These are phyloP conservation scores for Cyclura pinguis DNA, from an alignment of 2,797 vertebrate genomes.

Conservation along the genomic window DNA sequence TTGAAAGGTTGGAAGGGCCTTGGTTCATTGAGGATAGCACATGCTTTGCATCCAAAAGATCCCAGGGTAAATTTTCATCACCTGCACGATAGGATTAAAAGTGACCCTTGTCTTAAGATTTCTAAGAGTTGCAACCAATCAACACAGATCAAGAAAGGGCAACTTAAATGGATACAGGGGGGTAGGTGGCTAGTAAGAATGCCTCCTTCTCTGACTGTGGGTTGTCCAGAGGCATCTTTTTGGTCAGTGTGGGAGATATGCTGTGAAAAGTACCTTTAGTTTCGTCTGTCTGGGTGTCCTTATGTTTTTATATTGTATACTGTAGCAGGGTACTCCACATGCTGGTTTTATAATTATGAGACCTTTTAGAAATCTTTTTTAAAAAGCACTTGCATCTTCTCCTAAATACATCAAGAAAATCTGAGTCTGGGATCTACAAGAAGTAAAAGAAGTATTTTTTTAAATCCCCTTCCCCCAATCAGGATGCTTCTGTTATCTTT, in stretches of 20 bases:
- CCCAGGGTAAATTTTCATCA: too few relatives aligned
- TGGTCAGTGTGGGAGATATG: not conserved
- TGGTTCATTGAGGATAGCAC: not conserved
- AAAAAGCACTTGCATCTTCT: not conserved
- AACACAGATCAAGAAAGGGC: too few relatives aligned
- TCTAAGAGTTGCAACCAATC: too few relatives aligned
- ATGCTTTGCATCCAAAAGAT: too few relatives aligned
- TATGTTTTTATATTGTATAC: not conserved
- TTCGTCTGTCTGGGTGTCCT: not conserved
- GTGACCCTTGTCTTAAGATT: too few relatives aligned
- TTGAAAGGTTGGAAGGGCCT: not conserved
- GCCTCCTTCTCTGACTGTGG: not conserved
- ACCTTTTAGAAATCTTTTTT: not conserved
- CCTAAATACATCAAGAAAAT: not conserved
- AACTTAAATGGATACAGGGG: too few relatives aligned
- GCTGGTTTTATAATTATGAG: not conserved
- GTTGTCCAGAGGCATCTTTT: too few relatives aligned
- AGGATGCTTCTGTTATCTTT: conserved; percentile 19
- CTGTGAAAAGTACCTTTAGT: not conserved
- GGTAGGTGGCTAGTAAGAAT: not conserved
- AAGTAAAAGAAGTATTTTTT: not conserved
- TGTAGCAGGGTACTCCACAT: not conserved
- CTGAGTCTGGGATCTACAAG: not conserved
- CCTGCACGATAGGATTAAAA: too few relatives aligned
- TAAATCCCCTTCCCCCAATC: not conserved